phyloP scores from a whole-genome alignment of 2,888 invertebrate species.

The Oxyteleia sp. region DNA sequence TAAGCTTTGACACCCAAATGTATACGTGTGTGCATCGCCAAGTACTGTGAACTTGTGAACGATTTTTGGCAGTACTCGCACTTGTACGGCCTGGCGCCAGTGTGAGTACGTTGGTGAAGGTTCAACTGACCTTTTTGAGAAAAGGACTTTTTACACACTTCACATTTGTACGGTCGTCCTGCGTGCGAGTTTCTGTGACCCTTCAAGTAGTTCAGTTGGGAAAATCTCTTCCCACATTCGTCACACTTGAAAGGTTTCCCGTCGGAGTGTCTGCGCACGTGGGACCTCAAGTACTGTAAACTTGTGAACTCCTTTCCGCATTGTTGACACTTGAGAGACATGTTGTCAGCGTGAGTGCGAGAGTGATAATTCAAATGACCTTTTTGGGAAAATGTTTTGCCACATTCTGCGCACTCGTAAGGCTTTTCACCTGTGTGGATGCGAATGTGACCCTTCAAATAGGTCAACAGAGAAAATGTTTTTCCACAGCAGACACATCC shows the following conservation, averaged over 20 bases:
- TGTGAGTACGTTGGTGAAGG: neutral
- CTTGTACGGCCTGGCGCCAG: neutral
- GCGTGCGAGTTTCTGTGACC: too few species aligned
- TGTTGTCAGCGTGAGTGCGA: neutral
- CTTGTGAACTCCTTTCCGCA: neutral
- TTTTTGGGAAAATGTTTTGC: neutral
- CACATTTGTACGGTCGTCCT: too few species aligned
- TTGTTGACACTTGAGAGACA: neutral
- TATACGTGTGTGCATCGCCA: neutral
- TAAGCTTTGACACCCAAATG: neutral
- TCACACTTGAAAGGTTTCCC: too few species aligned
- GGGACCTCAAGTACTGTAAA: too few species aligned
- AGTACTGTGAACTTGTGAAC: neutral
- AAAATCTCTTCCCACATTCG: too few species aligned
- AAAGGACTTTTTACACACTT: too few species aligned
- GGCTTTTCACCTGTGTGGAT: neutral
- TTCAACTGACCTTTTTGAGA: too few species aligned
- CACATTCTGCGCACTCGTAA: neutral
- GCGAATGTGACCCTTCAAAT: neutral
- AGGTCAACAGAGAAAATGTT: neutral
- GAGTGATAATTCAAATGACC: neutral
- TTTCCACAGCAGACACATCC: neutral
- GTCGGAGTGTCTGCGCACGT: too few species aligned
- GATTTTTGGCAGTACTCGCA: neutral
- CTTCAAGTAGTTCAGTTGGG: too few species aligned